Evolutionary conservation across 1,140 invertebrate genomes (phyloP).

Genomic region (Lepeophtheirus salmonis): DNA sequence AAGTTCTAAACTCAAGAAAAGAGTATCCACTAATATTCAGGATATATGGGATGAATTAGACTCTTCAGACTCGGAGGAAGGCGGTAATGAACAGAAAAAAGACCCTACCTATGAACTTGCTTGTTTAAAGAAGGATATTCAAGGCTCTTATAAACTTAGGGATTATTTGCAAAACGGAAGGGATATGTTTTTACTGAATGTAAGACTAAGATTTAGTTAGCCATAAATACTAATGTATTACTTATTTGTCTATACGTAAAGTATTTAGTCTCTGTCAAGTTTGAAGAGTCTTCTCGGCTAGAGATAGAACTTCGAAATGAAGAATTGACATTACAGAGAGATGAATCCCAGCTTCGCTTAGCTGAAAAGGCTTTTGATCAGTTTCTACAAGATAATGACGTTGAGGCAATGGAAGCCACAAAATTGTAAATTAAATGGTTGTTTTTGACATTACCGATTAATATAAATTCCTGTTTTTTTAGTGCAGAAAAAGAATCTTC

Average conservation of each 20-base stretch:
- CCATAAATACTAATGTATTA: no score
- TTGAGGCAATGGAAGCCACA: not conserved
- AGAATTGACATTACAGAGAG: conserved; percentile 6
- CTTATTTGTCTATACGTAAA: no score
- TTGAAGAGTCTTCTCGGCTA: not conserved
- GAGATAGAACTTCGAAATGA: conserved; percentile 3
- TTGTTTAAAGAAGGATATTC: not conserved
- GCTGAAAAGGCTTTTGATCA: conserved; percentile 15
- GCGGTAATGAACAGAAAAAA: not conserved
- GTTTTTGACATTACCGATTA: not conserved
- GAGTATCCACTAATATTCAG: not conserved
- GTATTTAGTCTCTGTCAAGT: conserved; percentile 9
- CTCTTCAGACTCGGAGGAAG: no score
- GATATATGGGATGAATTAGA: not conserved
- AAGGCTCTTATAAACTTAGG: not conserved
- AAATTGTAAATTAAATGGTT: conserved; percentile 9
- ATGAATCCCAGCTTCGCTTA: conserved; percentile 3
- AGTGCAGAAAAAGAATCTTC: not conserved
- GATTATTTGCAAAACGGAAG: not conserved
- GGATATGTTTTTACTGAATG: not conserved
- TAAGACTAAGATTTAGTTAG: not conserved
- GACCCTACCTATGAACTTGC: not conserved
- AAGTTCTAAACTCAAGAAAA: not conserved
- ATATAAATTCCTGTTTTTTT: no score
- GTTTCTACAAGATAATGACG: conserved; percentile 13